A percentile compares a stretch with the other conserved stretches of the same genome.
Conservation (phyloP, 2,113 vertebrate genomes). For the Plotosus lineatus region DNA sequence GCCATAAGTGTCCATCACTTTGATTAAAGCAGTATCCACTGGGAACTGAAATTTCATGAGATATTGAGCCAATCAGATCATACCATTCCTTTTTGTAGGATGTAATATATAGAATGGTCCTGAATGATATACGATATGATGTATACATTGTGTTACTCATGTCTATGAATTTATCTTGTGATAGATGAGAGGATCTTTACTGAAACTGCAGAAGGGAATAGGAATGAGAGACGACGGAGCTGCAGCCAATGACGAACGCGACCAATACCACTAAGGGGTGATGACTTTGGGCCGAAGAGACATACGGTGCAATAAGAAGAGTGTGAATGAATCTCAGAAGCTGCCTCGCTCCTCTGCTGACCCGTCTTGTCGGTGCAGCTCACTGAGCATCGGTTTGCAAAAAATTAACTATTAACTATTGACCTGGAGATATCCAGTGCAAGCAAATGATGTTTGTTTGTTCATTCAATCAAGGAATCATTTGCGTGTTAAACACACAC, state of each 20-base stretch:
- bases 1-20: too few species aligned
- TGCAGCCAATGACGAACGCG: constrained; percentile 82
- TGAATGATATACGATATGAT: not conserved
- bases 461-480: constrained; percentile 35
- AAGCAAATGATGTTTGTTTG: not conserved
- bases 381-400: not conserved
- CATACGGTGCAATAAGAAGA: not conserved
- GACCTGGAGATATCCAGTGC: constrained; percentile 26
- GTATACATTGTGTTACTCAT: not conserved
- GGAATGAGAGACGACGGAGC: constrained; percentile 83
- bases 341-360: not conserved
- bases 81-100: too few species aligned
- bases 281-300: constrained; percentile 7
- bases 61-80: too few species aligned
- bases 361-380: not conserved
- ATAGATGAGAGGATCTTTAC: constrained; percentile 95
- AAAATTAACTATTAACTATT: not conserved
- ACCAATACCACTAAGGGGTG: constrained; percentile 81
- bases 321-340: not conserved
- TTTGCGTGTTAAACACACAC: constrained; percentile 28
- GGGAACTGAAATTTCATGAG: too few species aligned
- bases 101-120: too few species aligned
- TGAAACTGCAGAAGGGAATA: constrained; percentile 92
- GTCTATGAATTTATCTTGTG: not conserved
- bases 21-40: too few species aligned